These are phyloP conservation scores for Hydropsyche tenuis DNA, from an alignment of 1,140 invertebrate genomes.

Conservation along the genomic window DNA sequence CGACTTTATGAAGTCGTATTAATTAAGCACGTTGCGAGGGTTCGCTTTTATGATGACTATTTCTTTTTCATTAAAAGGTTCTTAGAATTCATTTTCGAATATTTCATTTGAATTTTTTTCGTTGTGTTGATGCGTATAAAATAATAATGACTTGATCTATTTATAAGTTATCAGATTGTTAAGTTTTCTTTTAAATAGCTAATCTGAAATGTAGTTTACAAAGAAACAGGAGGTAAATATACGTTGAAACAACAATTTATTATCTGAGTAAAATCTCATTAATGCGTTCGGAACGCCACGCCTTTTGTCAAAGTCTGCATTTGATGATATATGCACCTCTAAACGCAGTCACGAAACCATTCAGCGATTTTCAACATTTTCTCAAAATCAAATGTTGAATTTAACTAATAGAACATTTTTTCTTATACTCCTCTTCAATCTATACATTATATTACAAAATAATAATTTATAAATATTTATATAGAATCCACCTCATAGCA, in stretches of 20 bases:
- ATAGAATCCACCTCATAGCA: not conserved
- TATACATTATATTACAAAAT: not conserved
- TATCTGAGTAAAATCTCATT: constrained; percentile 4
- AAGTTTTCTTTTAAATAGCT: not conserved
- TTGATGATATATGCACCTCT: constrained; percentile 20
- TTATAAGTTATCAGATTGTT: not conserved
- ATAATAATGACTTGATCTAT: not conserved
- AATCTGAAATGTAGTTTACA: not conserved
- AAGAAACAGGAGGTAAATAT: not conserved
- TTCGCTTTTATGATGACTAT: not conserved
- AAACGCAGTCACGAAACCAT: constrained; percentile 17
- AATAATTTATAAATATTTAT: not conserved
- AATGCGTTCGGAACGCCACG: not conserved
- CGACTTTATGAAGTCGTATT: too few relatives aligned
- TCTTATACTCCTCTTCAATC: not conserved
- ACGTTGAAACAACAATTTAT: not conserved
- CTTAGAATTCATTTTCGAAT: not conserved
- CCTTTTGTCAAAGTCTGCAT: constrained; percentile 22
- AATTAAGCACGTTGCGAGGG: too few relatives aligned
- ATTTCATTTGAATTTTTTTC: not conserved
- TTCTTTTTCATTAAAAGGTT: not conserved
- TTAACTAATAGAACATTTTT: not conserved
- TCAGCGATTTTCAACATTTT: not conserved
- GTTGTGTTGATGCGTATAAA: not conserved
- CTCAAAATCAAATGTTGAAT: too few relatives aligned